Percentiles rank a stretch among this genome's conserved stretches.
phyloP scores from a whole-genome alignment of 30 jellyfish, hydroid and myxozoan genomes.

The Turritopsis rubra region DNA sequence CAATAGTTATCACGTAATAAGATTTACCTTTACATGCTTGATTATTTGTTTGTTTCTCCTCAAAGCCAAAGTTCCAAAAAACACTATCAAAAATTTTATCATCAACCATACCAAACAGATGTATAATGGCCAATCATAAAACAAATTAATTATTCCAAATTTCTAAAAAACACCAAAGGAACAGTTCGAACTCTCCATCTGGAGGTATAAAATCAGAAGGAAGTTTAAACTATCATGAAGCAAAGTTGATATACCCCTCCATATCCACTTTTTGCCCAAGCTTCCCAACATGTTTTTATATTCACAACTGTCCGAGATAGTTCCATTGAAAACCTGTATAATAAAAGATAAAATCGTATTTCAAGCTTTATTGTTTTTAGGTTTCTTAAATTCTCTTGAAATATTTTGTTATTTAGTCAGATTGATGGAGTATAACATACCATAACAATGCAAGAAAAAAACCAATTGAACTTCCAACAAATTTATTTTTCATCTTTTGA shows the following conservation, averaged over 20 bases:
- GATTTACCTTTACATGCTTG: neutral
- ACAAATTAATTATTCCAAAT: neutral
- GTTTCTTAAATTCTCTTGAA: neutral
- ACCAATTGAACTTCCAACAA: constrained; percentile 27
- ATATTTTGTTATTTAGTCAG: neutral
- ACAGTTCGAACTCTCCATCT: neutral
- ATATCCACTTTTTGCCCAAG: neutral
- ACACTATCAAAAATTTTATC: neutral
- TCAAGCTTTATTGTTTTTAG: too few species aligned
- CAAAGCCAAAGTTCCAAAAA: constrained; percentile 1
- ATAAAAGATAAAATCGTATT: neutral
- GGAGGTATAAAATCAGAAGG: neutral
- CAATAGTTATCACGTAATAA: neutral
- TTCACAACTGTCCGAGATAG: neutral
- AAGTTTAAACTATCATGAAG: neutral
- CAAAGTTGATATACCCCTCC: neutral
- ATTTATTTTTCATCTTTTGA: constrained; percentile 22
- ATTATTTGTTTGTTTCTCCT: neutral
- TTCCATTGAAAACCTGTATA: neutral
- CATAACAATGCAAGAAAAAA: neutral
- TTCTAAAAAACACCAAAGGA: neutral
- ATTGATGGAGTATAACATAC: neutral
- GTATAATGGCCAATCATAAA: constrained; percentile 17
- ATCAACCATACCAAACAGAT: constrained; percentile 25
- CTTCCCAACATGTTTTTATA: constrained; percentile 3